Evolutionary conservation across 1,140 invertebrate species (phyloP).

Genomic region (Conus ventricosus): DNA sequence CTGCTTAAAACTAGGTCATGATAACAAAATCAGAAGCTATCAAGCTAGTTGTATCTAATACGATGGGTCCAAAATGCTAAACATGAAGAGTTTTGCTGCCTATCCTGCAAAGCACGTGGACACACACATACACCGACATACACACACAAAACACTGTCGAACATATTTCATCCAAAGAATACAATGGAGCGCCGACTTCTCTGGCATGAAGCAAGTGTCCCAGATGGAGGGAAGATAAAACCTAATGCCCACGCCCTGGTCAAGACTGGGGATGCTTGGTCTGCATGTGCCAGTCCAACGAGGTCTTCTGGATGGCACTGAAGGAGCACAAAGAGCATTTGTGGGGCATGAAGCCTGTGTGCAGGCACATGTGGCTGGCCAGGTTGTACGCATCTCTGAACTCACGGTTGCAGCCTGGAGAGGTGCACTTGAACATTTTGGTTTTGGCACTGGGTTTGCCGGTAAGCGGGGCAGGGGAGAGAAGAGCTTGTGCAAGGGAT

Average conservation of each 20-base stretch:
- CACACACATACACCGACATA: neutral
- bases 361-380: slow-evolving; percentile 39
- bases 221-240: neutral
- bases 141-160: neutral
- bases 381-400: slow-evolving; percentile 52
- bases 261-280: slow-evolving; percentile 40
- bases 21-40: too few species aligned
- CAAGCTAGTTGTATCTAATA: too few species aligned
- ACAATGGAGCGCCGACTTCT: neutral
- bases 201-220: neutral
- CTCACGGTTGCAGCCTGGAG: slow-evolving; percentile 34
- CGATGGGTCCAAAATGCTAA: too few species aligned
- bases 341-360: slow-evolving; percentile 38
- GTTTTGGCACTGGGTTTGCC: slow-evolving; percentile 23
- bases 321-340: slow-evolving; percentile 46
- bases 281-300: slow-evolving; percentile 49
- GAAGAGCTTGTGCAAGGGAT: neutral
- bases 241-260: neutral
- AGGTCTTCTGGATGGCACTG: slow-evolving; percentile 47
- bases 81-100: neutral
- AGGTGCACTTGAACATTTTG: slow-evolving; percentile 35
- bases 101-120: neutral
- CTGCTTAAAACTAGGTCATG: too few species aligned
- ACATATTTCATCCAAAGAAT: neutral
- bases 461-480: neutral